Percentiles rank a stretch among this genome's conserved stretches.
Evolutionary conservation across 2,888 invertebrate species (phyloP).

Genomic region (Ectemnius lituratus): DNA sequence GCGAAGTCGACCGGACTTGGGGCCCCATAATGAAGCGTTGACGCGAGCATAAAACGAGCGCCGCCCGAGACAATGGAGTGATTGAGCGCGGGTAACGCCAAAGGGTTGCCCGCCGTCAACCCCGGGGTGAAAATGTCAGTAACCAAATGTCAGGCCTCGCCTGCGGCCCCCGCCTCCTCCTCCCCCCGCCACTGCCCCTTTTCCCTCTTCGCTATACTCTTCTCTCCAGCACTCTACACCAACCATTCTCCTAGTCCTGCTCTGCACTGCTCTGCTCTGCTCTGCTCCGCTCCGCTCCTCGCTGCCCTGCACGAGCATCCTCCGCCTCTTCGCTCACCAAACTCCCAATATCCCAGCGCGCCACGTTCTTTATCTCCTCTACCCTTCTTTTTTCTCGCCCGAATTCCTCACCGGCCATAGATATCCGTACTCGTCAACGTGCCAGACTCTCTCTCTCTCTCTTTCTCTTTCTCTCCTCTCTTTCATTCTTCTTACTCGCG

Average conservation of each 20-base stretch:
- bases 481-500: no score
- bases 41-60: slow-evolving; percentile 75
- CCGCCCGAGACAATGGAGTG: slow-evolving; percentile 75
- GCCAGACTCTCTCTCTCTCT: slow-evolving; percentile 7
- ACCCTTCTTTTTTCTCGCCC: slow-evolving; percentile 11
- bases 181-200: slow-evolving; percentile 16
- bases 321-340: slow-evolving; percentile 35
- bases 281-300: no score
- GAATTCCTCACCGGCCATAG: not conserved
- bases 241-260: no score
- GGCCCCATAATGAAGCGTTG: slow-evolving; percentile 76
- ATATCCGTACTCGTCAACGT: slow-evolving; percentile 9
- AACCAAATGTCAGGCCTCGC: slow-evolving; percentile 69
- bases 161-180: slow-evolving; percentile 38
- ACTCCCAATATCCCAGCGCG: slow-evolving; percentile 14
- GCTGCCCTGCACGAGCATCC: slow-evolving; percentile 15
- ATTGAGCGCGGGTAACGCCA: slow-evolving; percentile 74
- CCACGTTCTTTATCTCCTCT: slow-evolving; percentile 15
- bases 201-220: slow-evolving; percentile 11
- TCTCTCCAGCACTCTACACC: not conserved
- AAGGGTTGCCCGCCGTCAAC: slow-evolving; percentile 75
- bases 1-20: slow-evolving; percentile 70
- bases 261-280: no score
- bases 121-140: slow-evolving; percentile 76
- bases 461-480: not conserved